A percentile compares a stretch with the other conserved stretches of the same genome.
phyloP scores from a whole-genome alignment of 2,797 vertebrate species.

The Smutsia gigantea region DNA sequence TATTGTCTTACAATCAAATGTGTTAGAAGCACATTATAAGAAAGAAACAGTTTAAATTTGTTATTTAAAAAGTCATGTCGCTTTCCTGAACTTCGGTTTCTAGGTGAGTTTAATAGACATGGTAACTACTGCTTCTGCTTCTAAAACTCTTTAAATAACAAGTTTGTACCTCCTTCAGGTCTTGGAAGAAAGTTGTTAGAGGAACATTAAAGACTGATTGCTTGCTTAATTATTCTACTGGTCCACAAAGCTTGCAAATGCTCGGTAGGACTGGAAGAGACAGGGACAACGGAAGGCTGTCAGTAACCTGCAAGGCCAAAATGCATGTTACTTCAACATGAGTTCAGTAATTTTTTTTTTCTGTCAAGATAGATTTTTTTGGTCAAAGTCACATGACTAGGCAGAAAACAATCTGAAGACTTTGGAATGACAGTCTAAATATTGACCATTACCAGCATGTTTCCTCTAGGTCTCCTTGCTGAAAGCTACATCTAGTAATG shows the following conservation, averaged over 20 bases:
- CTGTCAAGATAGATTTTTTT: slow-evolving; percentile 55
- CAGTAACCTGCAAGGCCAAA: not conserved
- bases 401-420: slow-evolving; percentile 51
- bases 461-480: slow-evolving; percentile 62
- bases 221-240: not conserved
- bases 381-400: slow-evolving; percentile 53
- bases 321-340: slow-evolving; percentile 3
- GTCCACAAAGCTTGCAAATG: not conserved
- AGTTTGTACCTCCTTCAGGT: not conserved
- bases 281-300: not conserved
- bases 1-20: not conserved
- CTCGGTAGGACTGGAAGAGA: not conserved
- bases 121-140: not conserved
- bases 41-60: not conserved
- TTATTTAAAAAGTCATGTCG: not conserved
- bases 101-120: not conserved
- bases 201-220: not conserved
- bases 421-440: slow-evolving; percentile 72
- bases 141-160: not conserved
- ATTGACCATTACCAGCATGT: slow-evolving; percentile 38
- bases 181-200: not conserved
- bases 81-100: not conserved
- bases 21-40: not conserved
- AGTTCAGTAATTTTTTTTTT: slow-evolving; percentile 4
- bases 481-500: slow-evolving; percentile 76